Evolutionary conservation across 37 sponge, comb jelly and placozoan species (phyloP), one percentile per base, ranked within the genome.

Genomic region (Chondrilla cf. caribensis): DNA sequence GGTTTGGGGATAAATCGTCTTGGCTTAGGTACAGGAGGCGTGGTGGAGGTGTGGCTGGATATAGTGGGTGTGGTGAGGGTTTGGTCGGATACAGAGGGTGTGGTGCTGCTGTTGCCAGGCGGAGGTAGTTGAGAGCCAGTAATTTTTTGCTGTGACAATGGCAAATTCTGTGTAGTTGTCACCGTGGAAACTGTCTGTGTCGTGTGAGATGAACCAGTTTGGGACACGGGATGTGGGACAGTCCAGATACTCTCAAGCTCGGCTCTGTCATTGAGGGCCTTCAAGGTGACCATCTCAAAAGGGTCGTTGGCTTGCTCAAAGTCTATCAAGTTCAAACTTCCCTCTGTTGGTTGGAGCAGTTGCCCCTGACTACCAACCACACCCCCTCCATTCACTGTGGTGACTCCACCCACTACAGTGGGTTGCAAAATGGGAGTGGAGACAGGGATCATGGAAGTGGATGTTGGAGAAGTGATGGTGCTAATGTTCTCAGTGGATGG

Each of bases 201-300:
- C 11, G 51, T 47, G 51, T 14, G 9, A 18, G 21, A 0, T 0
- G 81, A 31, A 3, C 22, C 64, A 60, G 21, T 22, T 36, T 8
- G 17, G 3, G 65, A 18, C 8, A 32, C 38, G 35, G 60, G 83
- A 24, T 54, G 60, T 54, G 59, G 9, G 76, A 15, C 2, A 6
- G 44, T 73, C 35, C 82, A 66, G 8, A 92, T 85, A 83, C 77
- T 88, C 62, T 88, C 86, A 0, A 92, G 77, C 44, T 82, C 84
- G 33, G 88, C 88, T 64, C 85, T 82, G 19, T 88, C 93, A 78
- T 92, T 83, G 28, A 92, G 88, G 44, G 93, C 86, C 57, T 92
- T 89, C 7, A 92, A 78, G 19, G 86, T 85, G 15, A 87, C 81
- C 7, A 65, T 83, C 24, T 92, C 93, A 83, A 92, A 92, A 17